These are phyloP conservation scores for Anagyrus pseudococci DNA, from an alignment of 2,888 invertebrate species.

Conservation along the genomic window DNA sequence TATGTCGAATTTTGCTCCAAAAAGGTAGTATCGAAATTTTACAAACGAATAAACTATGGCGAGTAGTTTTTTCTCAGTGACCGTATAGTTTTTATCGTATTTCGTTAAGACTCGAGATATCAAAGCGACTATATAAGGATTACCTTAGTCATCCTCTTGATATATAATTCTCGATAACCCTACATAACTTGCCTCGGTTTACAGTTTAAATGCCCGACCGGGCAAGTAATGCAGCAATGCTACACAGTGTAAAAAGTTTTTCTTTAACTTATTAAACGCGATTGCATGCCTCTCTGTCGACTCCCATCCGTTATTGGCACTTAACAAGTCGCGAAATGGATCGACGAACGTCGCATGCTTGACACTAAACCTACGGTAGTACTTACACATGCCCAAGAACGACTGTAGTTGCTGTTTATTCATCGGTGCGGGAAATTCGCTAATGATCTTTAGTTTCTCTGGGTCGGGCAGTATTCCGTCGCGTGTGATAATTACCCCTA, in stretches of 20 bases:
- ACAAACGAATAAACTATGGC: slow-evolving; percentile 41
- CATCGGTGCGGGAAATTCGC: background rate
- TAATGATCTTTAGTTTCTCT: background rate
- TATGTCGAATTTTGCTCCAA: slow-evolving; percentile 40
- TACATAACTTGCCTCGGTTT: slow-evolving; percentile 29
- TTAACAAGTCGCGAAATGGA: background rate
- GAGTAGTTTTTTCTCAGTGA: slow-evolving; percentile 44
- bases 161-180: slow-evolving; percentile 42
- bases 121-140: slow-evolving; percentile 39
- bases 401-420: background rate
- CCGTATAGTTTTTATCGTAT: slow-evolving; percentile 41
- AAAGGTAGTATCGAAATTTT: slow-evolving; percentile 46
- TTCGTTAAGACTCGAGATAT: slow-evolving; percentile 39
- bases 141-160: slow-evolving; percentile 28
- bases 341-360: background rate
- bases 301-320: background rate
- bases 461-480: background rate
- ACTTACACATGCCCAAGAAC: slow-evolving; percentile 1
- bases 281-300: background rate
- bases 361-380: background rate
- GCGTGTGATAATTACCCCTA: slow-evolving; percentile 31
- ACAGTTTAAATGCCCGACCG: slow-evolving; percentile 17
- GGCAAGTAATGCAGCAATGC: slow-evolving; percentile 13
- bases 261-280: background rate
- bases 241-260: slow-evolving; percentile 24